Percentiles rank a stretch among this genome's conserved stretches.
phyloP scores from a whole-genome alignment of 2,797 vertebrate genomes.

The Tenualosa thibaudeaui region DNA sequence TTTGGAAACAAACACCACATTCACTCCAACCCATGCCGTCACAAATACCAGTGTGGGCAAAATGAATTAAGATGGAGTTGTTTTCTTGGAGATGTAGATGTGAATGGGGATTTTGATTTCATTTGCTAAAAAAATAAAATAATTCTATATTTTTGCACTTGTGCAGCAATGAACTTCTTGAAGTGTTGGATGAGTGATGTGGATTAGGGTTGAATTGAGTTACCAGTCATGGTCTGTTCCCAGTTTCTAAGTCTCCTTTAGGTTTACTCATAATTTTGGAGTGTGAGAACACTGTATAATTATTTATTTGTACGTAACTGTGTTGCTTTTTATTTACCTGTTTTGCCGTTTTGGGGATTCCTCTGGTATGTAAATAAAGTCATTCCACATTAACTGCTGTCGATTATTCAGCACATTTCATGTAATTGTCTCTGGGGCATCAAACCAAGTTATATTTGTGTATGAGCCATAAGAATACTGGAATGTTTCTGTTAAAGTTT shows the following conservation, averaged over 20 bases:
- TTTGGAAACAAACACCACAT: not conserved
- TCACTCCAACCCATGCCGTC: slow-evolving; percentile 31
- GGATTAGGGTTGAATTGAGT: not conserved
- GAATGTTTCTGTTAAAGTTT: not conserved
- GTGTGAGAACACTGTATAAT: not conserved
- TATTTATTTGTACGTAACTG: slow-evolving; percentile 54
- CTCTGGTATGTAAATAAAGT: slow-evolving; percentile 45
- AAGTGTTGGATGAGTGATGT: not conserved
- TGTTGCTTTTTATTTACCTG: slow-evolving; percentile 35
- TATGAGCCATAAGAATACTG: not conserved
- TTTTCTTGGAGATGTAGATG: not conserved
- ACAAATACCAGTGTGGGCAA: slow-evolving; percentile 22
- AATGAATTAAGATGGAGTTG: not conserved
- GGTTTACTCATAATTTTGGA: not conserved
- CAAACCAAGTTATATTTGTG: not conserved
- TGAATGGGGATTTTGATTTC: not conserved
- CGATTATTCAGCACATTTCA: not conserved
- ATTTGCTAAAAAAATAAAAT: not conserved
- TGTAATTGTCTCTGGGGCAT: not conserved
- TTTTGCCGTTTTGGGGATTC: slow-evolving; percentile 28
- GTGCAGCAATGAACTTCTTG: not conserved
- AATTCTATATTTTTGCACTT: slow-evolving; percentile 6
- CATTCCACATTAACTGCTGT: not conserved
- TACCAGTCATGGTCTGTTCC: not conserved
- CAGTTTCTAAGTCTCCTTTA: not conserved